Evolutionary conservation across 1,140 invertebrate genomes (phyloP).

Genomic region (Habropoda laboriosa): DNA sequence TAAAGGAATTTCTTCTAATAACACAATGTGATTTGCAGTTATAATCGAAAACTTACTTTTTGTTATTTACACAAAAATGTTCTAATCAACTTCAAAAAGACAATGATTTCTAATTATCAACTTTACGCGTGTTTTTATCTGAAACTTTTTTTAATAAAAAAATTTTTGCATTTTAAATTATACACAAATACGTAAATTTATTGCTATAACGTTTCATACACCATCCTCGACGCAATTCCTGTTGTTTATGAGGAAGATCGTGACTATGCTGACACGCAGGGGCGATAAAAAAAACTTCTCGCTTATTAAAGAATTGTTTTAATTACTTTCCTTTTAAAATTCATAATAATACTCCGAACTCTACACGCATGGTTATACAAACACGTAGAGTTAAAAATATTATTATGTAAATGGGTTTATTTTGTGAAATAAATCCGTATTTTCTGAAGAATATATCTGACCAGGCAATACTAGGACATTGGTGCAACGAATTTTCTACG

Average conservation of each 20-base stretch:
- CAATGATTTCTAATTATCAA: background rate
- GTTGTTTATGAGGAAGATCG: constrained; percentile 62
- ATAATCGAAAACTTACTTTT: constrained; percentile 4
- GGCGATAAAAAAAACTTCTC: constrained; percentile 53
- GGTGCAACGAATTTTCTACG: constrained; percentile 39
- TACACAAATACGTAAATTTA: constrained; percentile 71
- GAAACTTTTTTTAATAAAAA: constrained; percentile 20
- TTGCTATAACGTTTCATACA: constrained; percentile 71
- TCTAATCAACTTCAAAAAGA: constrained; percentile 7
- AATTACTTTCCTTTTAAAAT: constrained; percentile 9
- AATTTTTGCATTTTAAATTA: constrained; percentile 60
- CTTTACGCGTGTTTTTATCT: background rate
- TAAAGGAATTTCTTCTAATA: no score
- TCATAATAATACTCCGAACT: constrained; percentile 40
- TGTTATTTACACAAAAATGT: constrained; percentile 10
- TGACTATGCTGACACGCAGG: constrained; percentile 61
- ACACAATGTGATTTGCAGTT: no score
- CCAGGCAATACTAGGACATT: constrained; percentile 11
- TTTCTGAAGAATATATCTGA: constrained; percentile 26
- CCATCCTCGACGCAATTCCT: constrained; percentile 65
- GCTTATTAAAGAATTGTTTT: constrained; percentile 24
- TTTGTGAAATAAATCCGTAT: background rate
- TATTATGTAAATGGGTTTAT: constrained; percentile 21
- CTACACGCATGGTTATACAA: constrained; percentile 10
- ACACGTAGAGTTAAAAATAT: constrained; percentile 30